These are phyloP conservation scores for Antrozous pallidus DNA, from an alignment of 2,797 vertebrate genomes.

Conservation along the genomic window DNA sequence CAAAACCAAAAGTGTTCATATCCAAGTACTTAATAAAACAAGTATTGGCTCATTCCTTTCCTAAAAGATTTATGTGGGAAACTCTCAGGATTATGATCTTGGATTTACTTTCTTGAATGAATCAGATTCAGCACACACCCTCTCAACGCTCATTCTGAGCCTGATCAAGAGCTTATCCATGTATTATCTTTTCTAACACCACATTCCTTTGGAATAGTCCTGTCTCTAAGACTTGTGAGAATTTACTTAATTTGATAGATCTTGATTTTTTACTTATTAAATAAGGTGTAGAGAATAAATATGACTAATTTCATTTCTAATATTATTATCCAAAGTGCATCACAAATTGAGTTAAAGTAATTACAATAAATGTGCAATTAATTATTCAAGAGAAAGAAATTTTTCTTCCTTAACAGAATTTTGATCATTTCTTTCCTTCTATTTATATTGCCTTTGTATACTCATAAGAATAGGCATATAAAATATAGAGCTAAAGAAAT, in stretches of 20 bases:
- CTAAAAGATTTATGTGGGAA: neutral
- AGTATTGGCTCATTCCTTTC: neutral
- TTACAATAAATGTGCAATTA: neutral
- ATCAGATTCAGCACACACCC: neutral
- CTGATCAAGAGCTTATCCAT: neutral
- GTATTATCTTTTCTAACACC: neutral
- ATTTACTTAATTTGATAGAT: neutral
- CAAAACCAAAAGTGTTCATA: neutral
- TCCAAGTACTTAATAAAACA: neutral
- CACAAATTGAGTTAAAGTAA: neutral
- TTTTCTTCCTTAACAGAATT: neutral
- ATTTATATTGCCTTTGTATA: neutral
- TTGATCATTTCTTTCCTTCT: neutral
- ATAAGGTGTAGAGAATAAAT: neutral
- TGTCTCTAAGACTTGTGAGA: neutral
- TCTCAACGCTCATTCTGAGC: neutral
- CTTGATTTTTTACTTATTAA: neutral
- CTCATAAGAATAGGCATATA: neutral
- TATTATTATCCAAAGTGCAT: neutral
- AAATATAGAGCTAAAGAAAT: neutral
- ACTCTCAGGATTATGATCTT: neutral
- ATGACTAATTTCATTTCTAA: neutral
- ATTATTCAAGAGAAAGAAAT: neutral
- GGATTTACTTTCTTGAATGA: neutral
- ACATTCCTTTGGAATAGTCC: neutral